Evolutionary conservation across 2,797 vertebrate genomes (phyloP).

Genomic region (Chloroceryle amazona): DNA sequence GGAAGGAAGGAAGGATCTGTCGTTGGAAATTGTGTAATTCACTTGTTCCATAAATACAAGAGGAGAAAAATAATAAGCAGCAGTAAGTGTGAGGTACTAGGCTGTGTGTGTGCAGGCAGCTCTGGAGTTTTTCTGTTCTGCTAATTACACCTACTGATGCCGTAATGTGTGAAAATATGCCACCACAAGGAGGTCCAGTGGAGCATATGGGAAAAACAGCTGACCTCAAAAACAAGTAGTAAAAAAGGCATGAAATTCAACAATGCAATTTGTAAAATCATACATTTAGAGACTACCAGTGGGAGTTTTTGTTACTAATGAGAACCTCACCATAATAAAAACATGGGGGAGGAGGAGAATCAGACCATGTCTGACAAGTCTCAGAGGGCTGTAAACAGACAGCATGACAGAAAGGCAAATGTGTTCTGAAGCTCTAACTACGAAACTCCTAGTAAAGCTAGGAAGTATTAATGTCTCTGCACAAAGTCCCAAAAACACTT

Average conservation of each 20-base stretch:
- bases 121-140: background rate
- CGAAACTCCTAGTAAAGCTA: background rate
- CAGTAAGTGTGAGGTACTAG: background rate
- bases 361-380: background rate
- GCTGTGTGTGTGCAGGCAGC: background rate
- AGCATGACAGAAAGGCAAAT: background rate
- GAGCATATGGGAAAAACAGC: background rate
- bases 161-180: background rate
- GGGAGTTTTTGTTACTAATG: background rate
- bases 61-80: background rate
- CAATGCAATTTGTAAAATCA: background rate
- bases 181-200: background rate
- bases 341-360: background rate
- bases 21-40: background rate
- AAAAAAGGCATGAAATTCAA: background rate
- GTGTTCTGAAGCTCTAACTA: background rate
- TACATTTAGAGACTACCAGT: background rate
- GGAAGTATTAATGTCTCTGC: background rate
- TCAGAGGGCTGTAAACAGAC: background rate
- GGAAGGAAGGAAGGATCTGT: too few relatives aligned
- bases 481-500: background rate
- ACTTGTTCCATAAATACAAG: fast-evolving
- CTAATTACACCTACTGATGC: background rate
- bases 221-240: background rate
- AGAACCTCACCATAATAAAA: background rate